A percentile compares a stretch with the other conserved stretches of the same genome.
These are phyloP conservation scores for Muraenolepis orangiensis DNA, from an alignment of 2,797 vertebrate species.

Conservation along the genomic window DNA sequence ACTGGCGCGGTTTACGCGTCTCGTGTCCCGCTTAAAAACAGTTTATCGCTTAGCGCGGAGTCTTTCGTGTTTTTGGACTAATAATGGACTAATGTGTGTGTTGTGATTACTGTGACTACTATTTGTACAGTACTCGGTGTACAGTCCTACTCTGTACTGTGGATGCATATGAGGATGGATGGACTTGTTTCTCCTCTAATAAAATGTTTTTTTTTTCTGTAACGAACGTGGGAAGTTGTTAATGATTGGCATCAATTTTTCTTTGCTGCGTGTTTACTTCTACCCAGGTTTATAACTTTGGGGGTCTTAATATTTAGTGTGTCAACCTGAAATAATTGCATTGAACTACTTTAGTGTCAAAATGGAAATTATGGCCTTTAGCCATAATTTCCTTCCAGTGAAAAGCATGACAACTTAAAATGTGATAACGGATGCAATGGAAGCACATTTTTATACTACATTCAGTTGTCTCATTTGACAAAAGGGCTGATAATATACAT, in stretches of 20 bases:
- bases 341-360: not conserved
- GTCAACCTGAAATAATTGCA: not conserved
- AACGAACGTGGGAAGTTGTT: not conserved
- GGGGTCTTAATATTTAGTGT: not conserved
- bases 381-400: not conserved
- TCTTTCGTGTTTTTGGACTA: constrained; percentile 24
- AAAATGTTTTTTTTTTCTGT: constrained; percentile 24
- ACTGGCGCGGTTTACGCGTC: constrained; percentile 16
- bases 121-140: constrained; percentile 31
- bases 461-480: not conserved
- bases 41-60: not conserved
- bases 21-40: constrained; percentile 18
- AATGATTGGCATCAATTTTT: not conserved
- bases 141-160: constrained; percentile 12
- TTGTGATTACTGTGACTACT: constrained; percentile 26
- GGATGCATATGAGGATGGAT: constrained; percentile 31
- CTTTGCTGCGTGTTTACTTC: not conserved
- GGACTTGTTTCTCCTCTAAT: constrained; percentile 52
- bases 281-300: not conserved
- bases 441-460: not conserved
- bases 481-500: too few species aligned
- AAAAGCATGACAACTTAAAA: not conserved
- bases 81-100: constrained; percentile 18
- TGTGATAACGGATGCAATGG: not conserved
- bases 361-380: not conserved